Base-by-base conservation (phyloP, 1,140 invertebrate species). In the Hylaeus anthracinus region DNA sequence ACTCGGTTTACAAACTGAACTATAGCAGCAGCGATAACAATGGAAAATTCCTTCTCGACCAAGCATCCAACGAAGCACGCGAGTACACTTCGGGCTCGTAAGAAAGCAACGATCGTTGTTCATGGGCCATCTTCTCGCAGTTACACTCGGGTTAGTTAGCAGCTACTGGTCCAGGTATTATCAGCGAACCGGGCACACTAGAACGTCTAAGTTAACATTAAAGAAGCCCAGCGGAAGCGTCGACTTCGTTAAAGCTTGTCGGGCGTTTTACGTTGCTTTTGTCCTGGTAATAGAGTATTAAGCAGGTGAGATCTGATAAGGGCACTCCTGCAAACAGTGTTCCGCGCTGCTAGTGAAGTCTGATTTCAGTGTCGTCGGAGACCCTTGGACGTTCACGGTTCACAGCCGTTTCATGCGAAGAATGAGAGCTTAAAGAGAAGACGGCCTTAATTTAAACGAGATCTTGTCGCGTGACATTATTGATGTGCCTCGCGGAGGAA, bases 281-380 rank as follows among this genome's bases (percentile, higher is more conserved):
- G 85, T 86, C 71, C 43, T 51, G 71, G 73, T 86, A 87, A 87
- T 87, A 84, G 85, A 87, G 86, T 87, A 87, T 87, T 86, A 87
- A 87, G 73, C 65, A 81, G 78, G 14, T 48, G 26, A 64, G 70
- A 87, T 87, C 82, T 81, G 85, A 87, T 87, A 86, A 87, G 73
- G 63, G 63, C 72, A 80, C 83, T 86, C 26, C 41, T 72, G 53
- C 63, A 83, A 78, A 73, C 72, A 8, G 3, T 9, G 51, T n/a
- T 65, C 39, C 39, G 45, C n/a, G 45, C 15, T 72, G 55, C 64
- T 43, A 56, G 72, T 48, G 71, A 63, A 51, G 55, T 45, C 26
- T 37, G 45, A 65, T 66, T 69, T 71, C 74, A 48, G 10, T 45
- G 43, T 63, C 60, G 43, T 12, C 66, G n/a, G 26, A n/a, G 72